Base-by-base conservation (phyloP, 2,888 invertebrate genomes). In the Dolichopus griseipennis region DNA sequence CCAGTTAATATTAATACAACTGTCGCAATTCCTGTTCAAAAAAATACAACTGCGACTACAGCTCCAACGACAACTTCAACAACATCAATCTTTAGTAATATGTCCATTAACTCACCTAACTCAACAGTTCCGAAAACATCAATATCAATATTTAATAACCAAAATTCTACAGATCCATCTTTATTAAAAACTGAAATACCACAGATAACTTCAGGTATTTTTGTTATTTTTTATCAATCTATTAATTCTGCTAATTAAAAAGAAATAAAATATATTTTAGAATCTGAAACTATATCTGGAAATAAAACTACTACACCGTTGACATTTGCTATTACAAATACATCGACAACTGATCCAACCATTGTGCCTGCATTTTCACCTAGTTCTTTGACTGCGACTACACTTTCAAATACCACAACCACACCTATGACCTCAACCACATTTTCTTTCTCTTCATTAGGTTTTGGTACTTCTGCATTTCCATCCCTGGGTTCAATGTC, bases 41-140 rank as follows among this genome's bases (percentile, higher is more conserved):
- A 73, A 43, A n/a, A n/a, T n/a, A 73, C 73, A 61, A 72, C 70
- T 15, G 62, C 70, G 0, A 18, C 66, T 61, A 68, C 66, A n/a
- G 67, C 70, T 41, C n/a, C 71, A n/a, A 61, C 70, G 20, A n/a
- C 69, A 2, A 65, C 66, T 20, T 67, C 70, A 52, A n/a, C 71
- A n/a, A 52, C 70, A n/a, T n/a, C 69, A 2, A 65, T 37, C 1
- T 37, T 37, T 37, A 12, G 52, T 52, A 52, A 52, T 52, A 4
- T 52, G 18, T 12, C 52, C 2, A 6, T 12, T 6, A n/a, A 52
- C 18, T 52, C 37, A 37, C 12, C 37, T 37, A 37, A 27, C 5
- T 27, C 52, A 18, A 52, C 6, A 4, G 6, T 18, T 52, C 15
- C 52, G 18, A 18, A 52, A 37, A 65, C 18, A 3, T n/a, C 37